Base-by-base conservation (phyloP, 2,888 invertebrate species). In the Drosophila setosimentum region DNA sequence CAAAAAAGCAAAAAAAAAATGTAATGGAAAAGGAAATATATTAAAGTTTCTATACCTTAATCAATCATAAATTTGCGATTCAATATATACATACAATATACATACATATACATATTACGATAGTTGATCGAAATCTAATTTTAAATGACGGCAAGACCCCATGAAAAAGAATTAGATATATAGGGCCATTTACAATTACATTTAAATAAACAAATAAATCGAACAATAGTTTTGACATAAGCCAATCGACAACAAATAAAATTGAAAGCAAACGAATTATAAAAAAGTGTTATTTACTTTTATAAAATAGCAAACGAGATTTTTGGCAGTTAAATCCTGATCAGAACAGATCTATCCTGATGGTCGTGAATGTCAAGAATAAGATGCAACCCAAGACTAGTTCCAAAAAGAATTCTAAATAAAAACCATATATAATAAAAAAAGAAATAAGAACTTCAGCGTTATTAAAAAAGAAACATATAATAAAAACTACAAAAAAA, bases 1-100 rank as follows among this genome's bases (percentile, higher is more conserved):
- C 8, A n/a, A 63, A 58, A 58, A 69, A 49, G 3, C 6, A 45
- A 29, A 32, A 33, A 53, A 16, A 3, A 42, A 42, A 18, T 42
- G 57, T 40, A 30, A 57, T 18, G 42, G 42, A 50, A 70, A 73
- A 60, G 7, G 35, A 76, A 78, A 75, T 68, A 79, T 67, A 74
- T 80, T 74, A 85, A 80, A 76, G 77, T 76, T 83, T 87, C 89
- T 85, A 82, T 73, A 87, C 69, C 76, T 78, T 82, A 83, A 81
- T 81, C 84, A 85, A 89, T 77, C 89, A 85, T 87, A 81, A 76
- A 83, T 81, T 85, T 85, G 81, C 76, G 87, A 89, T 79, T 81
- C 73, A 78, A 80, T 77, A 84, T 82, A 84, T 75, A 79, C 68
- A 82, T 69, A 82, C 62, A 76, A 72, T 78, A 78, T 81, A 87